phyloP scores from a whole-genome alignment of 2,113 vertebrate genomes.

The human (Homo sapiens) region GRCh38 chr2:219618501-219619000 shows the following conservation, averaged over 20 bases:
- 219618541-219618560: neutral
- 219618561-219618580: neutral
- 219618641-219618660: neutral
- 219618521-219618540: neutral
- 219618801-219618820: neutral
- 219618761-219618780: neutral
- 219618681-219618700: neutral
- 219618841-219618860: neutral
- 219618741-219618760: neutral
- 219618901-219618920: neutral
- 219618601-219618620: neutral
- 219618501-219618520: neutral
- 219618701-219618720: neutral
- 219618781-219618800: neutral
- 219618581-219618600: neutral
- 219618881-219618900: neutral
- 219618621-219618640: neutral
- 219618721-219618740: neutral
- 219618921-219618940: neutral
- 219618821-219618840: neutral
- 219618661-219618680: neutral
- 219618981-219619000: neutral
- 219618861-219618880: neutral
- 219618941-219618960: neutral
- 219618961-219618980: neutral